phyloP scores from a whole-genome alignment of 2,888 invertebrate genomes.

The Scelioninae gen. 1 region DNA sequence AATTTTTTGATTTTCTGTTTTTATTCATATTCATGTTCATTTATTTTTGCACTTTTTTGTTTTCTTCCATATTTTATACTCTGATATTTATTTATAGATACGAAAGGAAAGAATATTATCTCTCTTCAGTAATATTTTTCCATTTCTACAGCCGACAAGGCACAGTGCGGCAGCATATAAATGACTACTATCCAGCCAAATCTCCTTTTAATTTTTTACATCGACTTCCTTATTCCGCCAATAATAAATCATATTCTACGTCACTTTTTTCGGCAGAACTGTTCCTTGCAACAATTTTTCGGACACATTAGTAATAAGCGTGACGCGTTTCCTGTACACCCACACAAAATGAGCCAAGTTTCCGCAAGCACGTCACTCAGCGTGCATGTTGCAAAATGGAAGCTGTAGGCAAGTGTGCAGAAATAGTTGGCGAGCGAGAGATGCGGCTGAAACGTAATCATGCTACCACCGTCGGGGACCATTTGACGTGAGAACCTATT shows the following conservation, averaged over 20 bases:
- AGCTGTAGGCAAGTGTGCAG: slow-evolving; percentile 40
- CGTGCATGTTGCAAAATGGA: slow-evolving; percentile 32
- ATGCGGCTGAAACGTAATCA: slow-evolving; percentile 70
- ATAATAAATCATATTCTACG: slow-evolving; percentile 5
- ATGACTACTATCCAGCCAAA: slow-evolving; percentile 4
- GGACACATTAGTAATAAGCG: slow-evolving; percentile 32
- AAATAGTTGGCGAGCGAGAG: slow-evolving; percentile 66
- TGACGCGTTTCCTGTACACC: slow-evolving; percentile 9
- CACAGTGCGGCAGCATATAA: not conserved
- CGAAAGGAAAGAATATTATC: too few relatives aligned
- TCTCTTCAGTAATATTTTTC: slow-evolving; percentile 5
- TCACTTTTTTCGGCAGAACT: not conserved
- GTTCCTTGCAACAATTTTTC: slow-evolving; percentile 18
- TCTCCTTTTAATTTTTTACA: slow-evolving; percentile 14
- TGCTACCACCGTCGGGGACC: slow-evolving; percentile 67
- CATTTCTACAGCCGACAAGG: not conserved
- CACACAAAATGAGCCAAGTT: slow-evolving; percentile 37
- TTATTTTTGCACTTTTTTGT: too few relatives aligned
- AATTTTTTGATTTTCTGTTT: too few relatives aligned
- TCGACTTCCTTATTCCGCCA: not conserved
- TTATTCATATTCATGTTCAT: too few relatives aligned
- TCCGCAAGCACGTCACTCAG: slow-evolving; percentile 10
- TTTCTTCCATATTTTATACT: too few relatives aligned
- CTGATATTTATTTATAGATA: too few relatives aligned
- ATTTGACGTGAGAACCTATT: slow-evolving; percentile 75